Percentiles rank a stretch among this genome's conserved stretches.
phyloP scores from a whole-genome alignment of 2,888 invertebrate genomes.

The Drymonia ruficornis region DNA sequence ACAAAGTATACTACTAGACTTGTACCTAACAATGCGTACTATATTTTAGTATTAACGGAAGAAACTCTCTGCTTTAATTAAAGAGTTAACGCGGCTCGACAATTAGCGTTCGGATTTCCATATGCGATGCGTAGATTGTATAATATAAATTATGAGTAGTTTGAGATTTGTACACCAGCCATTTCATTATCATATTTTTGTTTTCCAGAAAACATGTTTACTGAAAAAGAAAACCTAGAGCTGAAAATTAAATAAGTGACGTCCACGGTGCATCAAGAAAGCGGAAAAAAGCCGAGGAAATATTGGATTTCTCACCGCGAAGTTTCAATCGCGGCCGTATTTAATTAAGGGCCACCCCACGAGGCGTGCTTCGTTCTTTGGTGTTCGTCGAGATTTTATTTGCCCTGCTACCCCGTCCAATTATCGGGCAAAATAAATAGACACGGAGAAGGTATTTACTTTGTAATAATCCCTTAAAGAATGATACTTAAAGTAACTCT shows the following conservation, averaged over 20 bases:
- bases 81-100: neutral
- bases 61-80: neutral
- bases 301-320: conserved; percentile 65
- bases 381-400: conserved; percentile 53
- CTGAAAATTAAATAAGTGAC: neutral
- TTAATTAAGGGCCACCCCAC: conserved; percentile 72
- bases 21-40: too few relatives aligned
- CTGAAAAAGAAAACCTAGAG: too few relatives aligned
- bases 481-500: neutral
- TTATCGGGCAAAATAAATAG: conserved; percentile 31
- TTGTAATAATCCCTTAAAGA: conserved; percentile 11
- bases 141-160: neutral
- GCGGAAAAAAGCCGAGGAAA: conserved; percentile 59
- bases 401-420: conserved; percentile 25
- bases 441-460: conserved; percentile 11
- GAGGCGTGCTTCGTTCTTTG: conserved; percentile 50
- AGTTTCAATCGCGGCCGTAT: conserved; percentile 73
- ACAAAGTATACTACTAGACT: too few relatives aligned
- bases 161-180: neutral
- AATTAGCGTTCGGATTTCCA: conserved; percentile 1
- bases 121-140: neutral
- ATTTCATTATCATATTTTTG: too few relatives aligned
- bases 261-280: conserved; percentile 18
- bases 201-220: too few relatives aligned
- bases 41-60: neutral